Evolutionary conservation across 2,113 vertebrate species (phyloP), one percentile per base, ranked within the genome.

Genomic region (Odontesthes bonariensis): DNA sequence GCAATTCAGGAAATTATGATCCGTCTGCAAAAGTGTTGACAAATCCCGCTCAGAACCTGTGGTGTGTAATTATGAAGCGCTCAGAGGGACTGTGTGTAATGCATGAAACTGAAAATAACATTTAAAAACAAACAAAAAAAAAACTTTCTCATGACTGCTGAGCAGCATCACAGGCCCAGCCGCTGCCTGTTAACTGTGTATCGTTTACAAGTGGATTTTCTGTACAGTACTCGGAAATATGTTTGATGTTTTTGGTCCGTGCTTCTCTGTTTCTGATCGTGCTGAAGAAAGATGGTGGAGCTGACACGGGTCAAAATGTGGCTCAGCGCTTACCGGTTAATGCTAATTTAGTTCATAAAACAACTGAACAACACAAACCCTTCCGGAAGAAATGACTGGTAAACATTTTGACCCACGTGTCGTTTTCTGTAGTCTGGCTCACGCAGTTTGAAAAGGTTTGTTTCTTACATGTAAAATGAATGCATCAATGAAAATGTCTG

Each of bases 381-480:
- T 6, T 31, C 35, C 8, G 7, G 59, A 44, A 52, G 52, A 23
- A 57, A 14, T 2, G 1, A 3, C 23, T 3, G n/a, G 13, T 57
- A 17, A 47, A 13, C 23, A 56, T 71, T 69, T 68, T 81, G 75
- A 75, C 72, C 58, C 55, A 22, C 20, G 72, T 80, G 60, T 44
- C 47, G 68, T 61, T 62, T 44, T 22, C 52, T 59, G 55, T 54
- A 35, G 73, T 86, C 62, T 68, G 81, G 42, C 65, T 79, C 55
- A 64, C 64, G 19, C 78, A 75, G 35, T 69, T 75, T 81, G 9
- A 74, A 23, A 67, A 74, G 73, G 86, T 79, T 74, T n/a, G 69
- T 79, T 87, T 84, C 59, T 83, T 75, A 78, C 52, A 44, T 89
- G 89, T 88, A 56, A 88, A 86, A 73, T 71, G 75, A 84, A 90